A percentile compares a stretch with the other conserved stretches of the same genome.
Conservation (phyloP, 2,888 invertebrate species). For the Cheilosia variabilis region DNA sequence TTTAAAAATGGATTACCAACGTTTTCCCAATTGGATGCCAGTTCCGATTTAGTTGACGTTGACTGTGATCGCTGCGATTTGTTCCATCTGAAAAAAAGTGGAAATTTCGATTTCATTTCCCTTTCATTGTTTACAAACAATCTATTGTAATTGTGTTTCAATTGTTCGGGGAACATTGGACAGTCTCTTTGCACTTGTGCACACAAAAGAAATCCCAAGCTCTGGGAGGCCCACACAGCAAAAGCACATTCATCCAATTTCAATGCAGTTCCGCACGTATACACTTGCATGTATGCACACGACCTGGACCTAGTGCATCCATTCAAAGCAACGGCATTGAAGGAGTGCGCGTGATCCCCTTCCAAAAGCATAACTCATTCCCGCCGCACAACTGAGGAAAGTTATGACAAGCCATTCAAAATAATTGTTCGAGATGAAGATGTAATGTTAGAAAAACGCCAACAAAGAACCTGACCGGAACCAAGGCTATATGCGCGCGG, state of each 20-base stretch:
- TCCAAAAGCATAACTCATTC: slow-evolving; percentile 61
- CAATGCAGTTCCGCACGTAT: slow-evolving; percentile 3
- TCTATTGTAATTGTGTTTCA: slow-evolving; percentile 16
- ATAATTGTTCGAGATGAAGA: slow-evolving; percentile 70
- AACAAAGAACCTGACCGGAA: slow-evolving; percentile 64
- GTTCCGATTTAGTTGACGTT: too few relatives aligned
- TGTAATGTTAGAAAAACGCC: slow-evolving; percentile 46
- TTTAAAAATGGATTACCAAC: too few relatives aligned
- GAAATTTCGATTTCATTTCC: slow-evolving; percentile 11
- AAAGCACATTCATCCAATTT: neutral
- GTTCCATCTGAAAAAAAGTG: neutral
- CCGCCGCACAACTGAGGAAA: slow-evolving; percentile 51
- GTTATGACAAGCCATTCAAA: slow-evolving; percentile 69
- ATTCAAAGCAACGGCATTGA: slow-evolving; percentile 22
- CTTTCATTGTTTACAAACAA: slow-evolving; percentile 25
- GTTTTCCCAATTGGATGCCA: too few relatives aligned
- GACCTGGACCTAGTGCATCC: slow-evolving; percentile 62
- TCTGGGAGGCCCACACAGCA: slow-evolving; percentile 7
- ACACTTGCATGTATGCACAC: slow-evolving; percentile 21
- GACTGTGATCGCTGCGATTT: neutral
- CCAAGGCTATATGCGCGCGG: slow-evolving; percentile 49
- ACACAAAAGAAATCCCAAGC: slow-evolving; percentile 3
- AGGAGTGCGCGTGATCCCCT: slow-evolving; percentile 33
- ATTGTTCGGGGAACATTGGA: neutral
- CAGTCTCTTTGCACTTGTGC: neutral